phyloP scores from a whole-genome alignment of 2,888 invertebrate species.

The Drosophila algonquin region DNA sequence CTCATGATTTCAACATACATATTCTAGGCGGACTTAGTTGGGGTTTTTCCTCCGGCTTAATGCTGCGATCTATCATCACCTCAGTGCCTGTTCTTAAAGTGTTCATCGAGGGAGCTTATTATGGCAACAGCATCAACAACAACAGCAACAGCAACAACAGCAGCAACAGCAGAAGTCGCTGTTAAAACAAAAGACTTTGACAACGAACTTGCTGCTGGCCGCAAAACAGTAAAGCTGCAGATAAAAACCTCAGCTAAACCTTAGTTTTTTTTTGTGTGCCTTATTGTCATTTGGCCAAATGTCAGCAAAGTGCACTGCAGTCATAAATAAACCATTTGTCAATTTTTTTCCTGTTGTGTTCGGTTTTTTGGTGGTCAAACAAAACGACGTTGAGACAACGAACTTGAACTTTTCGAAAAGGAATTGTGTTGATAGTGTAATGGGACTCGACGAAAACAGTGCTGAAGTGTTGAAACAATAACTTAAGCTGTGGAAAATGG shows the following conservation, averaged over 20 bases:
- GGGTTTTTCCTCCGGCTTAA: constrained; percentile 24
- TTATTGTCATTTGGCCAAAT: constrained; percentile 61
- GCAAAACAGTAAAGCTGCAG: constrained; percentile 14
- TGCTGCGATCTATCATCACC: constrained; percentile 11
- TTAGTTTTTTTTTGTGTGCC: constrained; percentile 32
- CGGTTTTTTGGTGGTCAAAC: constrained; percentile 26
- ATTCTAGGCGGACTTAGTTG: constrained; percentile 58
- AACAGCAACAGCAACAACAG: constrained; percentile 3
- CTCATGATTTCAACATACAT: constrained; percentile 72
- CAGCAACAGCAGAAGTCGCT: background rate
- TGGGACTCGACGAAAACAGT: constrained; percentile 41
- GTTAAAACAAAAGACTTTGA: constrained; percentile 69
- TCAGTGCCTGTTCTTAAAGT: constrained; percentile 37
- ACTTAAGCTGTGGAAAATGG: constrained; percentile 12
- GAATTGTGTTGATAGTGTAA: constrained; percentile 24
- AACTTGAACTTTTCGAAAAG: constrained; percentile 69
- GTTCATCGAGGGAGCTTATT: constrained; percentile 37
- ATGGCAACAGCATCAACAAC: constrained; percentile 7
- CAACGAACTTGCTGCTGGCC: constrained; percentile 69
- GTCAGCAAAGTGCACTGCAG: constrained; percentile 61
- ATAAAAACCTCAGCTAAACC: constrained; percentile 38
- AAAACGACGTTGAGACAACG: constrained; percentile 57
- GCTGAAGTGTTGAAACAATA: constrained; percentile 27
- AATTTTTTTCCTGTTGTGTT: constrained; percentile 35
- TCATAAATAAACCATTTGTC: constrained; percentile 69